Conservation (phyloP, 2,888 invertebrate species). For the Orgyia antiqua region DNA sequence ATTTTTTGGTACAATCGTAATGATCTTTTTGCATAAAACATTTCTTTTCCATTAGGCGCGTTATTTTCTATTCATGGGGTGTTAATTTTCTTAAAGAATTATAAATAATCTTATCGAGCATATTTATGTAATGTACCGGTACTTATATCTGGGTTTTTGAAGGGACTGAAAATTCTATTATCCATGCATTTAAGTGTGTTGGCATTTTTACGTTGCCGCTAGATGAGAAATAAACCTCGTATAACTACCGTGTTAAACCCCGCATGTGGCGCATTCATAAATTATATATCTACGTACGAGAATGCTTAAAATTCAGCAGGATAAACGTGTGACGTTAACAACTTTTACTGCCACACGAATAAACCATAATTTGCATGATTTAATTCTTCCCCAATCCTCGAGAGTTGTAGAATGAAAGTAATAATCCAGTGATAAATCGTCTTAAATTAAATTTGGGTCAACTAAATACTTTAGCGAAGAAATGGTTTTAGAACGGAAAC, state of each 20-base stretch:
- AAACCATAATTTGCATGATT: conserved; percentile 44
- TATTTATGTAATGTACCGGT: conserved; percentile 8
- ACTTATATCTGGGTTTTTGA: conserved; percentile 6
- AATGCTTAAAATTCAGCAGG: conserved; percentile 31
- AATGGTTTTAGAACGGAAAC: conserved; percentile 46
- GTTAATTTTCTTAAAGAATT: neutral
- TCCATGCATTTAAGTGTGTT: conserved; percentile 10
- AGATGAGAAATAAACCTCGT: too few relatives aligned
- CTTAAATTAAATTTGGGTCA: conserved; percentile 61
- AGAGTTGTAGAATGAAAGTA: too few relatives aligned
- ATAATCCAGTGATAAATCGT: too few relatives aligned
- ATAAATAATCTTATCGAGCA: conserved; percentile 4
- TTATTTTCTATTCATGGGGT: conserved; percentile 7
- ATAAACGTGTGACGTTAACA: conserved; percentile 34
- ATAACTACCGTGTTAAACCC: conserved; percentile 9
- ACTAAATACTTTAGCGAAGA: conserved; percentile 47
- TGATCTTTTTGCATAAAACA: conserved; percentile 13
- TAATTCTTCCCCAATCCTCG: too few relatives aligned
- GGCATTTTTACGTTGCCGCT: conserved; percentile 1
- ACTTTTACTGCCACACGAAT: conserved; percentile 29
- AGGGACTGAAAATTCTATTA: conserved; percentile 14
- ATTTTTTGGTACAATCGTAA: conserved; percentile 5
- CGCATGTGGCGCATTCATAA: conserved; percentile 19
- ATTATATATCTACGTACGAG: conserved; percentile 2
- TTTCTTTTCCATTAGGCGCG: conserved; percentile 4